phyloP scores from a whole-genome alignment of 1,140 invertebrate genomes.

The Heliconius melpomene region DNA sequence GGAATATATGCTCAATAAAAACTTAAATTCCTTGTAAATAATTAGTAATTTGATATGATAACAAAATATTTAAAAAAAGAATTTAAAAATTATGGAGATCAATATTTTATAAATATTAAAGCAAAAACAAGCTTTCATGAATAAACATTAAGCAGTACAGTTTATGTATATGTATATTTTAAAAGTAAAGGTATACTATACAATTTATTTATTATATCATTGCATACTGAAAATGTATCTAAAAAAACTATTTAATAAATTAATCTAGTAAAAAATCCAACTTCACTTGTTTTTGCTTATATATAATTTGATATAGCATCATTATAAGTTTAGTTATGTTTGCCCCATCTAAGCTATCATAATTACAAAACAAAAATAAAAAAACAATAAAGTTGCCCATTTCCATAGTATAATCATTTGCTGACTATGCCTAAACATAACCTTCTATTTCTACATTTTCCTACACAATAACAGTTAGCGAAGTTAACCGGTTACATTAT shows the following conservation, averaged over 20 bases:
- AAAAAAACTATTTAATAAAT: neutral
- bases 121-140: slow-evolving; percentile 23
- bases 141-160: neutral
- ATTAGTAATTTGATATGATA: slow-evolving; percentile 1
- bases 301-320: slow-evolving; percentile 29
- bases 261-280: neutral
- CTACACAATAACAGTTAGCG: neutral
- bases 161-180: neutral
- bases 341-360: neutral
- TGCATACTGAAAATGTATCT: neutral
- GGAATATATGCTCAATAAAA: neutral
- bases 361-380: neutral
- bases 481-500: no score
- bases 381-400: neutral
- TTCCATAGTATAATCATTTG: neutral
- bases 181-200: neutral
- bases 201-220: neutral
- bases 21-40: slow-evolving; percentile 2
- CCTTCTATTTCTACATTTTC: slow-evolving; percentile 17
- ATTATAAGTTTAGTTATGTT: slow-evolving; percentile 21
- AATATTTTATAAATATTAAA: slow-evolving; percentile 20
- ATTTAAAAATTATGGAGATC: neutral
- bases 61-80: slow-evolving; percentile 18
- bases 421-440: slow-evolving; percentile 2
- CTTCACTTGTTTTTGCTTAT: slow-evolving; percentile 31